Evolutionary conservation across 2,113 vertebrate genomes (phyloP).

Genomic region (Amphiprion ocellaris): DNA sequence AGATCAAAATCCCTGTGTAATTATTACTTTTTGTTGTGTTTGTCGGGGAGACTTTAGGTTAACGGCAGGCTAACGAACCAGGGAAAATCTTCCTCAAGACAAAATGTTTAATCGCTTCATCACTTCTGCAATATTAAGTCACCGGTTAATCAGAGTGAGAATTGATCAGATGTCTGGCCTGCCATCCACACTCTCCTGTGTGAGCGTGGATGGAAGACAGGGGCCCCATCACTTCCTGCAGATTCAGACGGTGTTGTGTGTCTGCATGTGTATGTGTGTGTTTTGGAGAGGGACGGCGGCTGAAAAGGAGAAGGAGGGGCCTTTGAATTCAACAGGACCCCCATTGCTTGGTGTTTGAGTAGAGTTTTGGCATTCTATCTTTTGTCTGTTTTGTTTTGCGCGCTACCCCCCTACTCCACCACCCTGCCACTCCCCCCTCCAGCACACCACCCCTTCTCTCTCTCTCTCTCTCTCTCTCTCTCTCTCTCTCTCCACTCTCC

Average conservation of each 20-base stretch:
- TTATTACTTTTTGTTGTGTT: neutral
- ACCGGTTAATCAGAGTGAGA: slow-evolving; percentile 52
- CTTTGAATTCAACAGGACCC: slow-evolving; percentile 77
- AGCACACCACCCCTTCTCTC: slow-evolving; percentile 26
- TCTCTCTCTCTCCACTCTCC: slow-evolving; percentile 36
- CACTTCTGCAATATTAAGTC: slow-evolving; percentile 20
- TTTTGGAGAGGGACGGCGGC: slow-evolving; percentile 53
- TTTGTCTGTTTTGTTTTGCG: slow-evolving; percentile 83
- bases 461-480: slow-evolving; percentile 28
- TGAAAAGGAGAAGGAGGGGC: slow-evolving; percentile 57
- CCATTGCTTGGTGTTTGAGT: slow-evolving; percentile 78
- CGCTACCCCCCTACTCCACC: neutral
- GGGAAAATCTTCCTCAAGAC: neutral
- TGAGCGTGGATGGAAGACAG: slow-evolving; percentile 35
- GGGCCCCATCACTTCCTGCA: slow-evolving; percentile 70
- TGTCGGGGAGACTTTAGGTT: neutral
- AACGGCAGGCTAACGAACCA: neutral
- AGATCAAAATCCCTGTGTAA: neutral
- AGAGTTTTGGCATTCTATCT: slow-evolving; percentile 83
- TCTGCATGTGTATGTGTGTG: slow-evolving; percentile 41
- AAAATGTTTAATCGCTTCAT: slow-evolving; percentile 10
- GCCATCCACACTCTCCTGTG: slow-evolving; percentile 29
- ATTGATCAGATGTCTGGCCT: slow-evolving; percentile 62
- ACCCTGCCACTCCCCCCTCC: slow-evolving; percentile 3
- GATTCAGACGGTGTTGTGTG: slow-evolving; percentile 66